A percentile compares a stretch with the other conserved stretches of the same genome.
Conservation (phyloP, 2,113 vertebrate genomes). For the Rhinopomastus cyanomelas region DNA sequence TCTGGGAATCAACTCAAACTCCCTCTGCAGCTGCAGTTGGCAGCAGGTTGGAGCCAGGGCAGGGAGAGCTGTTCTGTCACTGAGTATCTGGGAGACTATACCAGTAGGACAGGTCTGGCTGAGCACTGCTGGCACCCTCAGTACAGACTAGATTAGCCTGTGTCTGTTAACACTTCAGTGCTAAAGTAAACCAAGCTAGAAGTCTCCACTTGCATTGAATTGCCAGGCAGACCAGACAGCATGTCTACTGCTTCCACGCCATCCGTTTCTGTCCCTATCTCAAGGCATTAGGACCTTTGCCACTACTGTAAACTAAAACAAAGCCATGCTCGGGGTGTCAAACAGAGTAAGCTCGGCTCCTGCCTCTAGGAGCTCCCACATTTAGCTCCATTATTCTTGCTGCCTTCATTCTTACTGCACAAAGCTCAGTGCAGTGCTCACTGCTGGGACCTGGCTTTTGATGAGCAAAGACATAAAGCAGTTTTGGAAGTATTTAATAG, state of each 20-base stretch:
- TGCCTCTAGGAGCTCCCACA: neutral
- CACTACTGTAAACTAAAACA: neutral
- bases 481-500: neutral
- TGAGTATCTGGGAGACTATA: neutral
- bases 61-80: neutral
- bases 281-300: neutral
- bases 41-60: neutral
- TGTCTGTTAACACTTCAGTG: neutral
- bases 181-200: neutral
- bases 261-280: neutral
- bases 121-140: neutral
- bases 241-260: accelerated
- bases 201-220: neutral
- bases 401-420: neutral
- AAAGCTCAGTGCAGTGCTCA: neutral
- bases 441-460: neutral
- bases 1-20: neutral
- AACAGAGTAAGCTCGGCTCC: neutral
- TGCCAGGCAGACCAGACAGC: neutral
- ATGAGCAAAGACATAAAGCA: neutral
- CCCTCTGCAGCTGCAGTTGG: neutral
- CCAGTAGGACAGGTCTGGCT: neutral
- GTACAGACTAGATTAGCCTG: neutral
- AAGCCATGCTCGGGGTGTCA: conserved; percentile 5
- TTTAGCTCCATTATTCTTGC: neutral